These are phyloP conservation scores for Camponotus fellah DNA, from an alignment of 2,888 invertebrate genomes.

Conservation along the genomic window DNA sequence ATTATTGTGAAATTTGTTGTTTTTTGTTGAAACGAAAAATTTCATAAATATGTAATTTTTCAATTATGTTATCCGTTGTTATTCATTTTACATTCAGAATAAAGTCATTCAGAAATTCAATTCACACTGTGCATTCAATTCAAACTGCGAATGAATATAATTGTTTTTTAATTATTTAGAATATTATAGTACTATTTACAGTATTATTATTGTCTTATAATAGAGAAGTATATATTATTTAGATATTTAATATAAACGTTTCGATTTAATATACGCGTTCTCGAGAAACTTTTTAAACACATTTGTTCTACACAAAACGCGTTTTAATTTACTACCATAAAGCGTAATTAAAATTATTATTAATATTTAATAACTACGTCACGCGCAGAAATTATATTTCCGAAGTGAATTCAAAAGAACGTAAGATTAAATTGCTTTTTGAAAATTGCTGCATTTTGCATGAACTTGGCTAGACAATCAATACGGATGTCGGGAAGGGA, in stretches of 20 bases:
- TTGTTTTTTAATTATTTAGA: not conserved
- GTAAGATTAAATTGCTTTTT: not conserved
- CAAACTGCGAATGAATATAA: not conserved
- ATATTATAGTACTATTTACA: not conserved
- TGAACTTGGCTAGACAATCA: slow-evolving; percentile 8
- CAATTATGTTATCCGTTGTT: not conserved
- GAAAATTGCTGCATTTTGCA: slow-evolving; percentile 12
- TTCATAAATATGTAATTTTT: not conserved
- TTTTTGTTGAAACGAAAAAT: slow-evolving; percentile 19
- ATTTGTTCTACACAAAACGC: not conserved
- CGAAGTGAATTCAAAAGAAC: not conserved
- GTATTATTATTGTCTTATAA: not conserved
- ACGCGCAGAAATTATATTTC: slow-evolving; percentile 5
- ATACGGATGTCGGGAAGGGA: slow-evolving; percentile 12
- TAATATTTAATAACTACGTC: slow-evolving; percentile 14
- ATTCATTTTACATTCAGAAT: slow-evolving; percentile 1
- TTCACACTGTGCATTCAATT: not conserved
- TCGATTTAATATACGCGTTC: not conserved
- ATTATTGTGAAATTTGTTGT: slow-evolving; percentile 4
- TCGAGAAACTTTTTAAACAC: not conserved
- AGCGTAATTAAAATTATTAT: not conserved
- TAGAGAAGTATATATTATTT: not conserved
- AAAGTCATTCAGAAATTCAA: not conserved
- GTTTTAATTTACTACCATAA: slow-evolving; percentile 17
- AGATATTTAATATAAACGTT: not conserved